Conservation (phyloP, 2,888 invertebrate genomes). For the Pristionchus maxplancki region DNA sequence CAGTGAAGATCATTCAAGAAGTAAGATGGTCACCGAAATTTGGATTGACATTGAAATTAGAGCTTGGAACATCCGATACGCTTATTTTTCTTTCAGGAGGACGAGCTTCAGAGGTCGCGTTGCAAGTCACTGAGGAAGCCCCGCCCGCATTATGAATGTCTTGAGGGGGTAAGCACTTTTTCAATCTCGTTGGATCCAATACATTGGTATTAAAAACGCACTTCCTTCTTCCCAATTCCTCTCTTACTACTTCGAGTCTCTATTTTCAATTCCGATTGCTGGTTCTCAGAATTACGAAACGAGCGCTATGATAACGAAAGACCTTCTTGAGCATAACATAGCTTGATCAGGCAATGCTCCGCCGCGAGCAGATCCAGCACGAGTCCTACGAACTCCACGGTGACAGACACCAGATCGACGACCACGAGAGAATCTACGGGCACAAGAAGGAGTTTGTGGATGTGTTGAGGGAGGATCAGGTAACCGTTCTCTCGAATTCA, state of each 20-base stretch:
- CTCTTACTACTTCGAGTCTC: too few species aligned
- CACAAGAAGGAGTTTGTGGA: background rate
- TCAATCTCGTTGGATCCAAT: too few species aligned
- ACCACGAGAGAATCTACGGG: background rate
- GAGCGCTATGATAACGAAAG: too few species aligned
- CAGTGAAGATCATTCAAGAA: background rate
- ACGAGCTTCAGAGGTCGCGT: background rate
- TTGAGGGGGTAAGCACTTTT: background rate
- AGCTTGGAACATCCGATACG: too few species aligned
- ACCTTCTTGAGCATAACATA: too few species aligned
- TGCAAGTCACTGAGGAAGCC: background rate
- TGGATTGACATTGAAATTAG: background rate
- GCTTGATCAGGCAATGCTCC: background rate
- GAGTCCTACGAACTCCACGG: background rate
- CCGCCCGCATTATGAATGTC: background rate
- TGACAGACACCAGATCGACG: background rate
- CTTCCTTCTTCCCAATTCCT: background rate
- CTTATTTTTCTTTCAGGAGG: background rate
- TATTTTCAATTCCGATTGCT: too few species aligned
- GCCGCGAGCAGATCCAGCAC: background rate
- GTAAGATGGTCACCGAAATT: background rate
- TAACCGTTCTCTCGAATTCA: too few species aligned
- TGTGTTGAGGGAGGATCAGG: background rate
- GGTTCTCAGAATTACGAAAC: too few species aligned
- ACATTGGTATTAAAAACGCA: too few species aligned